Evolutionary conservation across 2,888 invertebrate species (phyloP), one percentile per base, ranked within the genome.

Genomic region (Apocheima hispidaria): DNA sequence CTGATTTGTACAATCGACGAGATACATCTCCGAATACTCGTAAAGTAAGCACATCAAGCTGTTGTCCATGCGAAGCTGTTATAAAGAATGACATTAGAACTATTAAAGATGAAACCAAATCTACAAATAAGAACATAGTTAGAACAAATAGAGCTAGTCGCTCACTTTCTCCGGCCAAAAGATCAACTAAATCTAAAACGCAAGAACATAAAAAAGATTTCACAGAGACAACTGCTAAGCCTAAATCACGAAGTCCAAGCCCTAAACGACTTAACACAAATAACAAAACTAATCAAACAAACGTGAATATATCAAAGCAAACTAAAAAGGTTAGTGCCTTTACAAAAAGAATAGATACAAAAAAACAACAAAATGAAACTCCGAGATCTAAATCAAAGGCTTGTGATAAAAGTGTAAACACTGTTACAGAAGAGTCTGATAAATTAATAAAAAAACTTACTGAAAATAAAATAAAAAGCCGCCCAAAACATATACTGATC

Each of bases 121-220:
- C 7, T 28, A n/a, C 33, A 9, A 65, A 30, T 49, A 55, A 53
- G 49, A 70, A 35, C 63, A 63, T 16, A 53, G 53, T 46, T 35
- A 63, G 35, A 36, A 64, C 53, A 46, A 62, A 18, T 50, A 70
- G 48, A 64, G 41, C 70, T 16, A 62, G 16, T 28, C 57, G 59
- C 3, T 38, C 48, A 28, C 7, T 26, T 16, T 62, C 59, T 1
- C 48, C 51, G 1, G 5, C 26, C 35, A 59, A 59, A 21, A 61
- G 65, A 68, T 18, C 63, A 48, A 6, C 52, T 55, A 44, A 67
- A 63, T 63, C 63, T 20, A 41, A 36, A 48, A 49, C 23, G 14
- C 36, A 44, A 50, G 53, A 54, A 33, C 33, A 10, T 51, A 50
- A 60, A 43, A 49, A 21, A 53, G 48, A 35, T 28, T 20, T 40